Base-by-base conservation (phyloP, 2,888 invertebrate genomes). In the Tridacna crocea region DNA sequence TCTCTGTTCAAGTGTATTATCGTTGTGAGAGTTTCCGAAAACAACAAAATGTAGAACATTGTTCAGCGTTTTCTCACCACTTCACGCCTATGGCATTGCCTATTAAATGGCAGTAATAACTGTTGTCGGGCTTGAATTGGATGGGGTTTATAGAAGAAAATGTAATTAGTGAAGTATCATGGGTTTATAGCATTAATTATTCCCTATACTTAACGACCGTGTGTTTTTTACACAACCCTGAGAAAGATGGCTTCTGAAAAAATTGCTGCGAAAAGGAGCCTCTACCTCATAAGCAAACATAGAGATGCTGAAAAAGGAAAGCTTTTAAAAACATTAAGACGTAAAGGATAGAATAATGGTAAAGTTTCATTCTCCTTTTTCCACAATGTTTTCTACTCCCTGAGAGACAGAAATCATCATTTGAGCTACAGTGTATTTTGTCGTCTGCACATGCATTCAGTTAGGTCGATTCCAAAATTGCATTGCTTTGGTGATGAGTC, bases 1-100 rank as follows among this genome's bases (percentile, higher is more conserved):
- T 66, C 80, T 74, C 48, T 51, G 55, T 76, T 84, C 80, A 84
- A 84, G 84, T 84, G 80, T 76, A 84, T 81, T 78, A 77, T 80
- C 58, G 66, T 73, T 76, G 63, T 75, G 66, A 72, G 76, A 72
- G 76, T 79, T 84, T 84, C 84, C 84, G 84, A 79, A 36, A 78
- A 79, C 80, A 81, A 81, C 76, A 84, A 78, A 81, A 60, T 46
- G 65, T 48, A 48, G 47, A 36, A 72, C 76, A 81, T 84, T 80
- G 80, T 84, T 72, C 61, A 17, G n/a, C 19, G 27, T 22, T 27
- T 60, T 47, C 36, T n/a, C 70, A 26, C 72, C 84, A 81, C 84
- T 84, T 84, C 81, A 78, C 79, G 84, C 84, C 80, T 81, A 27
- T 66, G 75, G 60, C 70, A 36, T n/a, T n/a, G 66, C 79, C 75